A percentile compares a stretch with the other conserved stretches of the same genome.
Conservation (phyloP, 2,888 invertebrate genomes). For the Yponomeuta malinellus region DNA sequence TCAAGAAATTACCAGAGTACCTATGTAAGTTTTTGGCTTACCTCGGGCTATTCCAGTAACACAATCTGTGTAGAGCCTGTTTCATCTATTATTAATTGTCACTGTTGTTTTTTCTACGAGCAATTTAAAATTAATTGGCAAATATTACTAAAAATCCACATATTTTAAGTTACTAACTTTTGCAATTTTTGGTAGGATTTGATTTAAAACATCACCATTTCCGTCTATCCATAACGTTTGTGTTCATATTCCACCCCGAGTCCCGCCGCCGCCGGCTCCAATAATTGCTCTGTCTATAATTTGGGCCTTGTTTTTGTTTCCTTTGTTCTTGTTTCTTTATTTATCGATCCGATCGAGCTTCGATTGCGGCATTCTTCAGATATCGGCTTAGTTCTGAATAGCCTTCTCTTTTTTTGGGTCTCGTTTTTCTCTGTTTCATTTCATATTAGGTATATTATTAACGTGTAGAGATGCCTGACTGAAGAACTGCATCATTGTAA, state of each 20-base stretch:
- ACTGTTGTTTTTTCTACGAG: too few species aligned
- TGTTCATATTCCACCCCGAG: neutral
- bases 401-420: conserved; percentile 1
- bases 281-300: conserved; percentile 34
- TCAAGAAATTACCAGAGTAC: too few species aligned
- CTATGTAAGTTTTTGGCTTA: too few species aligned
- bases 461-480: neutral
- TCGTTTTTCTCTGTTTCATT: neutral
- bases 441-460: neutral
- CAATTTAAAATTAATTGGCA: too few species aligned
- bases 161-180: too few species aligned
- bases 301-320: conserved; percentile 33
- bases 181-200: neutral
- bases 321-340: conserved; percentile 23
- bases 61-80: too few species aligned
- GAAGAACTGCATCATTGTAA: neutral
- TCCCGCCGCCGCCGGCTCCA: conserved; percentile 33
- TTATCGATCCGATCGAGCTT: conserved; percentile 31
- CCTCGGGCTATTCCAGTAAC: too few species aligned
- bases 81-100: too few species aligned
- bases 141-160: too few species aligned
- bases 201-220: neutral
- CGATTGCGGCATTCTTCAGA: conserved; percentile 41
- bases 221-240: neutral
- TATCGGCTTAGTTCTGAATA: conserved; percentile 23